phyloP scores from a whole-genome alignment of 2,888 invertebrate genomes.

The Drosophila neotestacea region DNA sequence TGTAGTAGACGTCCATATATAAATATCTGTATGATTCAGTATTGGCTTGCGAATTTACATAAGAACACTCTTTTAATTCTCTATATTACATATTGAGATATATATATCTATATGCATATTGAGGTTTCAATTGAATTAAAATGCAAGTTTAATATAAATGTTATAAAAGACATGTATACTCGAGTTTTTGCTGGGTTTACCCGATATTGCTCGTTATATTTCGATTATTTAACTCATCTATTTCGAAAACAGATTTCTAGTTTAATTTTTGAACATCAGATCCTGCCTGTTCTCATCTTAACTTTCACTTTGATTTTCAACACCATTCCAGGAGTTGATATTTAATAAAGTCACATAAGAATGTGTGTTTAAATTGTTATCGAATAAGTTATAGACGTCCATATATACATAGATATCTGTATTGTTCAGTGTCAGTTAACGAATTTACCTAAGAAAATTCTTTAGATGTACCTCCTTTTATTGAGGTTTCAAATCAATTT shows the following conservation, averaged over 20 bases:
- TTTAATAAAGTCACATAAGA: not conserved
- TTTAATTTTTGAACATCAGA: too few species aligned
- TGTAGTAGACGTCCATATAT: slow-evolving; percentile 13
- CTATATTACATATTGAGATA: too few species aligned
- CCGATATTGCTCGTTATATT: too few species aligned
- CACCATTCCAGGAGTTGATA: too few species aligned
- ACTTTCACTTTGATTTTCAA: too few species aligned
- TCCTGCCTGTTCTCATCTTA: too few species aligned
- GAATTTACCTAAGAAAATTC: not conserved
- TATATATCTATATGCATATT: not conserved
- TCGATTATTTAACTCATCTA: too few species aligned
- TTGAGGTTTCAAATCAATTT: slow-evolving; percentile 9
- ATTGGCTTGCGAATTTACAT: not conserved
- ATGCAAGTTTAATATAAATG: not conserved
- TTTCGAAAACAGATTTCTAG: not conserved
- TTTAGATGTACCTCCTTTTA: not conserved
- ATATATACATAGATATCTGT: not conserved
- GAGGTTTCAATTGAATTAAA: not conserved
- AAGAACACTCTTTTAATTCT: not conserved
- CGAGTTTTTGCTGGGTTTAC: too few species aligned
- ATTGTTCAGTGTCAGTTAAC: not conserved
- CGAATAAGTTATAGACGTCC: slow-evolving; percentile 5
- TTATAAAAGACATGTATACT: not conserved
- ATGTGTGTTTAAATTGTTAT: not conserved
- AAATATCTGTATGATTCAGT: slow-evolving; percentile 6